phyloP scores from a whole-genome alignment of 1,140 invertebrate species.

The Notospermus geniculatus region DNA sequence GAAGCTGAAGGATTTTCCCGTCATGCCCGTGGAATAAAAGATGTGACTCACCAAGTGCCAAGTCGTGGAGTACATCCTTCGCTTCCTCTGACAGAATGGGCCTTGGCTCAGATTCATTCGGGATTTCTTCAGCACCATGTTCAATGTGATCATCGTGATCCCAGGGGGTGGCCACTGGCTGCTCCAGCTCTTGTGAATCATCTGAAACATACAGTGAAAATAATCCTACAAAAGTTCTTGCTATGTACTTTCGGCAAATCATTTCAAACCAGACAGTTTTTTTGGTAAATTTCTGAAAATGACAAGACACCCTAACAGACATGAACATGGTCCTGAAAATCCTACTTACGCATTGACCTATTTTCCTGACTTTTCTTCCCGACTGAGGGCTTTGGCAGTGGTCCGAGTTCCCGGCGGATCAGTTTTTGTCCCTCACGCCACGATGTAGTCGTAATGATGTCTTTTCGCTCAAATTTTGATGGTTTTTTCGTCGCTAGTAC shows the following conservation, averaged over 20 bases:
- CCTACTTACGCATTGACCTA: neutral
- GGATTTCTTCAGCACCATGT: slow-evolving; percentile 11
- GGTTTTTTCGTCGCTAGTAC: slow-evolving; percentile 35
- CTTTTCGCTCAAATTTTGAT: slow-evolving; percentile 23
- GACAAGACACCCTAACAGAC: too few relatives aligned
- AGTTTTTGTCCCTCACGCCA: slow-evolving; percentile 49
- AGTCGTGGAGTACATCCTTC: slow-evolving; percentile 37
- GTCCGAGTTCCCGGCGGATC: slow-evolving; percentile 40
- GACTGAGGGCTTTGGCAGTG: slow-evolving; percentile 11
- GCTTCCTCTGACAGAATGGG: slow-evolving; percentile 37
- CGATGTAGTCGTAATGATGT: slow-evolving; percentile 47
- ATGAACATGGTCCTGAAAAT: slow-evolving; percentile 12
- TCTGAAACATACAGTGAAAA: slow-evolving; percentile 8
- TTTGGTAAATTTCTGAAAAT: too few relatives aligned
- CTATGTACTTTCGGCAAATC: too few relatives aligned
- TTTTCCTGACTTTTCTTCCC: neutral
- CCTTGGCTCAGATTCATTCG: slow-evolving; percentile 20
- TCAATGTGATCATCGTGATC: slow-evolving; percentile 16
- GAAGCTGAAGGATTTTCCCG: too few relatives aligned
- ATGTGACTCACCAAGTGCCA: slow-evolving; percentile 30
- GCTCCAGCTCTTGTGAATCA: slow-evolving; percentile 5
- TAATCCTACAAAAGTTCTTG: too few relatives aligned
- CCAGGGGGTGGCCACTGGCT: slow-evolving; percentile 14
- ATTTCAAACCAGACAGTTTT: too few relatives aligned
- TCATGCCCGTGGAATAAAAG: too few relatives aligned